Evolutionary conservation across 2,888 invertebrate species (phyloP), one percentile per base, ranked within the genome.

Genomic region (Caenorhabditis parvicauda): DNA sequence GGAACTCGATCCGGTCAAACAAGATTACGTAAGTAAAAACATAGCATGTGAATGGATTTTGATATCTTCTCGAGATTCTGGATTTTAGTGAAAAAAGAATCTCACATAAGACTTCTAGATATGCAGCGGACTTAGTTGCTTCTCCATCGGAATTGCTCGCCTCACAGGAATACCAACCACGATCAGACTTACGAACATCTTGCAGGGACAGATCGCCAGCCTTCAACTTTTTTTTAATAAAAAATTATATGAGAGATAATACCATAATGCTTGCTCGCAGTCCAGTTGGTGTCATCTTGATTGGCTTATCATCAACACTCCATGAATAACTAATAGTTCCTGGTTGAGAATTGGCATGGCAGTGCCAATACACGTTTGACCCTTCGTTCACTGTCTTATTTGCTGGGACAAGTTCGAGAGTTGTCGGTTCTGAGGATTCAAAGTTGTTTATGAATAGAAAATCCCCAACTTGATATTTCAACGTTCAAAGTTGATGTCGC

Each of bases 331-430:
- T 56, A 9, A 76, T 67, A 0, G 59, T 51, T 17, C 58, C 47
- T 2, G 77, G 77, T 32, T 74, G 67, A n/a, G 67, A 73, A n/a
- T 55, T 62, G 6, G 76, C 79, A 27, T 71, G 69, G 45, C 80
- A 80, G 24, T 72, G 70, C 78, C 80, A 80, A 37, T 70, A 72
- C 7, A 79, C 68, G 45, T 66, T 68, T 3, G 67, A 59, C 6
- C 79, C 79, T 45, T 73, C 79, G 14, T 71, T 57, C 3, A 76
- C 77, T 1, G 76, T 76, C 42, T 73, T 74, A 59, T 80, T 77
- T 22, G 56, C 29, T 3, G 75, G 70, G 2, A 65, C 50, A 28
- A 63, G 54, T 28, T 75, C 73, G 21, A 75, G 54, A 7, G 50
- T 49, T 7, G 73, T 62, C 0, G 63, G 41, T 52, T 62, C 75